Percentiles rank a stretch among this genome's conserved stretches.
Conservation (phyloP, 2,888 invertebrate genomes). For the Clusia tigrina region DNA sequence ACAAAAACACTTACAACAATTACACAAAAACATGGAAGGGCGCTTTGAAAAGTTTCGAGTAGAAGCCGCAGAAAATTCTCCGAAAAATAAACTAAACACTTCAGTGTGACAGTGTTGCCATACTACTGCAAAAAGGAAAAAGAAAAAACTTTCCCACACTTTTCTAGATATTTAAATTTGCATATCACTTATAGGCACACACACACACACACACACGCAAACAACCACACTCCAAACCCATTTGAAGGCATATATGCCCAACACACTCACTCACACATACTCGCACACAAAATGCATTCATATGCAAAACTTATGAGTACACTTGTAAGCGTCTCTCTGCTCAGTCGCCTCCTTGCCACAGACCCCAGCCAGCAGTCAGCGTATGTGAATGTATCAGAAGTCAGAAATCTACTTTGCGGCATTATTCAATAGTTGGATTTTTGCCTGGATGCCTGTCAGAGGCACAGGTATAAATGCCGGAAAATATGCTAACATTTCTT, state of each 20-base stretch:
- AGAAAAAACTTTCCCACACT: neutral
- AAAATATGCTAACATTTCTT: conserved; percentile 9
- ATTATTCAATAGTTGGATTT: conserved; percentile 7
- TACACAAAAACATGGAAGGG: neutral
- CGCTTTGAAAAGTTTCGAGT: neutral
- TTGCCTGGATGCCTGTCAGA: neutral
- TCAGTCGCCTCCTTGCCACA: neutral
- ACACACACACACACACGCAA: conserved; percentile 1
- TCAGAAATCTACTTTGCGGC: conserved; percentile 17
- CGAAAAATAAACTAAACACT: neutral
- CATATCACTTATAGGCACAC: neutral
- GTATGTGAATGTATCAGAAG: conserved; percentile 7
- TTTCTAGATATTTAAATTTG: conserved; percentile 12
- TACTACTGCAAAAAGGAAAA: neutral
- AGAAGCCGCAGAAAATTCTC: neutral
- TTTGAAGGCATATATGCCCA: no score
- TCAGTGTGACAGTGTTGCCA: neutral
- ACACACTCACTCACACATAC: neutral
- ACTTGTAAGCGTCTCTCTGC: neutral
- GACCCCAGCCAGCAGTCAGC: no score
- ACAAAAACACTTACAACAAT: neutral
- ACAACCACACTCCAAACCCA: no score
- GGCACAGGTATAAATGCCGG: neutral
- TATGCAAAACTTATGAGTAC: neutral
- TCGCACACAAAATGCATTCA: neutral